Evolutionary conservation across 1,140 invertebrate genomes (phyloP).

Genomic region (Ladona fulva): DNA sequence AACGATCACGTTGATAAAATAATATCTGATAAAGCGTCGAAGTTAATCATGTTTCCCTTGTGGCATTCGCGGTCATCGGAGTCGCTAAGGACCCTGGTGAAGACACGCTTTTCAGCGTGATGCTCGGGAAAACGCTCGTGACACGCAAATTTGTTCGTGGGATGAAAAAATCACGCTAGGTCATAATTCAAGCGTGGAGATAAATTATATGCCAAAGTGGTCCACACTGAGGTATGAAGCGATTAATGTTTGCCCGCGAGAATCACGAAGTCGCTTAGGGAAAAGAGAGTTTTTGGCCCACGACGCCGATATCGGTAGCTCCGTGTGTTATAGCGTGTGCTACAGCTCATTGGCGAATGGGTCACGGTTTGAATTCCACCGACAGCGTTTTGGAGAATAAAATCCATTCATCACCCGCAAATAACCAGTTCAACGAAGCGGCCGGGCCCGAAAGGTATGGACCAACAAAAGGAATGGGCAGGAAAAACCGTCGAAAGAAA

Average conservation of each 20-base stretch:
- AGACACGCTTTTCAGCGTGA: neutral
- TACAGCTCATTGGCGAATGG: neutral
- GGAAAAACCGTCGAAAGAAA: too few relatives aligned
- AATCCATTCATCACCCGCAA: neutral
- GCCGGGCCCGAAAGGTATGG: neutral
- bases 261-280: neutral
- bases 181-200: neutral
- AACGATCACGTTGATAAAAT: neutral
- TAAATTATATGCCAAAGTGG: conserved; percentile 7
- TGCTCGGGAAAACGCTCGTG: neutral
- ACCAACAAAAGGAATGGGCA: too few relatives aligned
- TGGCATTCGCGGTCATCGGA: neutral
- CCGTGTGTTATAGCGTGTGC: neutral
- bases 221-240: neutral
- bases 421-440: conserved; percentile 4
- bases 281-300: neutral
- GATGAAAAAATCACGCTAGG: neutral
- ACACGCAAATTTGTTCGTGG: neutral
- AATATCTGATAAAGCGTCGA: neutral
- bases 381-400: conserved; percentile 1
- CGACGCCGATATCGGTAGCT: neutral
- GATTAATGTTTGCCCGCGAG: conserved; percentile 7
- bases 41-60: neutral
- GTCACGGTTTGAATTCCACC: neutral
- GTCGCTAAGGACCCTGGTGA: neutral